Conservation (phyloP, 2,113 vertebrate genomes). For the Boleophthalmus pectinirostris region DNA sequence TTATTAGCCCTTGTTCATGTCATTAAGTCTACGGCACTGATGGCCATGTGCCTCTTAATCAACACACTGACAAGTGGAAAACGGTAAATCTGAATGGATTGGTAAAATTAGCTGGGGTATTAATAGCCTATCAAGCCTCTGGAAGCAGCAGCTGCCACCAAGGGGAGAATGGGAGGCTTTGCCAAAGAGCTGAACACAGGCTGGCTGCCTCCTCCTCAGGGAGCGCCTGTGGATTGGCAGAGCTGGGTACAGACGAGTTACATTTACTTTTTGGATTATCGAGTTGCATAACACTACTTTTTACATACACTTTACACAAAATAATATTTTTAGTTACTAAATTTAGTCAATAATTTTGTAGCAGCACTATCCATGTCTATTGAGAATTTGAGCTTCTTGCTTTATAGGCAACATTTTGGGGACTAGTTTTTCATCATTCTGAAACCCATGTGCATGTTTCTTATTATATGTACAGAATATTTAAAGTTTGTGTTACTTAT, state of each 20-base stretch:
- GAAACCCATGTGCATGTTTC: not conserved
- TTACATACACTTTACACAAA: not conserved
- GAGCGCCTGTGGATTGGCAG: conserved; percentile 28
- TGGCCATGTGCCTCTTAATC: conserved; percentile 78
- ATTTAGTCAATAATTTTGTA: not conserved
- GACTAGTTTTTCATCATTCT: too few species aligned
- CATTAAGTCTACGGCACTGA: conserved; percentile 55
- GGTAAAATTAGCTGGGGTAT: conserved; percentile 79
- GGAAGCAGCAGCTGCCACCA: conserved; percentile 77
- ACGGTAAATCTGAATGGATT: conserved; percentile 77
- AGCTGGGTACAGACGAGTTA: not conserved
- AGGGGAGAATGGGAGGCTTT: conserved; percentile 43
- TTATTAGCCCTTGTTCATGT: conserved; percentile 54
- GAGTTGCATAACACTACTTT: not conserved
- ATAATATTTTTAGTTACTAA: not conserved
- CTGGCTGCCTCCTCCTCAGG: conserved; percentile 64
- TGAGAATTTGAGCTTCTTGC: too few species aligned
- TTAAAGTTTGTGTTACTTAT: not conserved
- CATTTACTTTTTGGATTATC: not conserved
- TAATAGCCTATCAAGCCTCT: conserved; percentile 78
- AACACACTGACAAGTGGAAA: conserved; percentile 72
- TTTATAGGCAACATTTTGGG: too few species aligned
- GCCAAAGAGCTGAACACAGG: conserved; percentile 72
- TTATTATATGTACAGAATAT: not conserved
- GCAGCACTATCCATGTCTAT: too few species aligned